A percentile compares a stretch with the other conserved stretches of the same genome.
Evolutionary conservation across 2,797 vertebrate genomes (phyloP).

Genomic region (Darevskia mixta): DNA sequence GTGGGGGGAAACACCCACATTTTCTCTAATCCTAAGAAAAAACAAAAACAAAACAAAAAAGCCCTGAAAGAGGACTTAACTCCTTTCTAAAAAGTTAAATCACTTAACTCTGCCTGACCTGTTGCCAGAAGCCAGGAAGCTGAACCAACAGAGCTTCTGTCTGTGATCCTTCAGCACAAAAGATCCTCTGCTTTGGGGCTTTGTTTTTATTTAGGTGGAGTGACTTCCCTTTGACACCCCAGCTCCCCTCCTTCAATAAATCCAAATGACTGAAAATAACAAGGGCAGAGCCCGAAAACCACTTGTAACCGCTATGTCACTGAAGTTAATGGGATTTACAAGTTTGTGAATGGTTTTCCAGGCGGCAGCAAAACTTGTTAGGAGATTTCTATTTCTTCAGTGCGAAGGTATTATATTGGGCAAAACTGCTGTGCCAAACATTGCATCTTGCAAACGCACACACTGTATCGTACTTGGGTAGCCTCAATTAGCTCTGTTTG

Average conservation of each 20-base stretch:
- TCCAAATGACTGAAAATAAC: constrained; percentile 7
- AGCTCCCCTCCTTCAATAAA: not conserved
- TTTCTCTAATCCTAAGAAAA: constrained; percentile 39
- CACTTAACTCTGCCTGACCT: constrained; percentile 48
- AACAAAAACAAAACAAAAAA: constrained; percentile 21
- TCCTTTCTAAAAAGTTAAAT: constrained; percentile 40
- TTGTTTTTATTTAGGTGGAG: constrained; percentile 30
- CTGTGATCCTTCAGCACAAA: constrained; percentile 20
- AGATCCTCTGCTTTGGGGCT: constrained; percentile 15
- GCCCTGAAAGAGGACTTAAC: constrained; percentile 6
- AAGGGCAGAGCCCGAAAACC: not conserved
- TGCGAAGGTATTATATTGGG: not conserved
- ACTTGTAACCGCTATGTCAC: not conserved
- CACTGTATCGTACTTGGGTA: not conserved
- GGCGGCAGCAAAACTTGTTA: not conserved
- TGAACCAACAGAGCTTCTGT: constrained; percentile 18
- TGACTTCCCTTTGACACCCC: constrained; percentile 2
- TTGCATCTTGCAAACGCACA: not conserved
- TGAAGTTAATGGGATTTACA: constrained; percentile 22
- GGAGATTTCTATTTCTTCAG: not conserved
- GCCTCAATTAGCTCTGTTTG: not conserved
- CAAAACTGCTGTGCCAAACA: not conserved
- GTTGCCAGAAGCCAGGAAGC: constrained; percentile 32
- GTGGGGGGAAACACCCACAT: not conserved
- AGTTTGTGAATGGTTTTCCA: constrained; percentile 8